Percentiles rank a stretch among this genome's conserved stretches.
Conservation (phyloP, 1,140 invertebrate species). For the Drosophila melanica region DNA sequence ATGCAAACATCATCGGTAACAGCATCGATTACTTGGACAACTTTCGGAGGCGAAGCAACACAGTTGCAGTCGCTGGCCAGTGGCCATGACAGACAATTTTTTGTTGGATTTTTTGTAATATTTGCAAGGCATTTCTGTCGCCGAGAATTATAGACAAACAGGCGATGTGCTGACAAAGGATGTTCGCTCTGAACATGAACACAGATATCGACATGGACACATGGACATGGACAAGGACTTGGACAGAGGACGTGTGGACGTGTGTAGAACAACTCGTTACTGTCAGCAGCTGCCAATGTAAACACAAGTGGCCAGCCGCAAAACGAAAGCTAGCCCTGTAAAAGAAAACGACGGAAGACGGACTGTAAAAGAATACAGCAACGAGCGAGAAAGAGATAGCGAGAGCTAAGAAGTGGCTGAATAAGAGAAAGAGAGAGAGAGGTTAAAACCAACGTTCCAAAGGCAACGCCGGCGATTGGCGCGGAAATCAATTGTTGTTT, state of each 20-base stretch:
- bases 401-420: not conserved
- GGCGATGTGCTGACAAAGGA: conserved; percentile 77
- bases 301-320: conserved; percentile 77
- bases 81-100: conserved; percentile 24
- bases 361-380: conserved; percentile 52
- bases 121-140: conserved; percentile 60
- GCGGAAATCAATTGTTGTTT: conserved; percentile 82
- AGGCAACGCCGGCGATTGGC: conserved; percentile 66
- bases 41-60: conserved; percentile 27
- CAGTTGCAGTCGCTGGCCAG: not conserved
- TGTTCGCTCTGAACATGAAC: conserved; percentile 42
- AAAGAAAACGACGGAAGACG: conserved; percentile 31
- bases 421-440: conserved; percentile 1
- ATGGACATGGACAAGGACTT: conserved; percentile 21
- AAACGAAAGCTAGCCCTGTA: conserved; percentile 51
- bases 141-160: conserved; percentile 75
- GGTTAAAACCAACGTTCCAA: conserved; percentile 40
- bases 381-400: not conserved
- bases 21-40: conserved; percentile 58
- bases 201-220: conserved; percentile 25
- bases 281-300: conserved; percentile 79
- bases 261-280: conserved; percentile 80
- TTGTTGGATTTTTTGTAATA: conserved; percentile 51
- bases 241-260: conserved; percentile 44
- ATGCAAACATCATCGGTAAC: conserved; percentile 70